phyloP scores from a whole-genome alignment of 92 coral and sea anemone genomes.

The Galaxea fascicularis region DNA sequence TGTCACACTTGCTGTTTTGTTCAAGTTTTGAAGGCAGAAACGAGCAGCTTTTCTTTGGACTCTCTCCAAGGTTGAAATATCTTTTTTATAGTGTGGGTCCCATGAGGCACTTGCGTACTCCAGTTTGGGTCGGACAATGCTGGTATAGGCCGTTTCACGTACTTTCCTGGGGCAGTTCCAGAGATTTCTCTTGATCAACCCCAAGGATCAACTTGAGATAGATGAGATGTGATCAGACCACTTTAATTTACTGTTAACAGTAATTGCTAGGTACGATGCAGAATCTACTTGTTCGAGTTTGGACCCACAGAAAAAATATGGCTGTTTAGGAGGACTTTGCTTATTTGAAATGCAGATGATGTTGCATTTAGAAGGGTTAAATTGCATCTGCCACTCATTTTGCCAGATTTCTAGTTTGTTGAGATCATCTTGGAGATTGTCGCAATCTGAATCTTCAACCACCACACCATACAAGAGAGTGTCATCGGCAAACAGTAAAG shows the following conservation, averaged over 20 bases:
- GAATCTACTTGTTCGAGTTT: constrained; percentile 62
- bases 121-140: constrained; percentile 41
- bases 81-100: no score
- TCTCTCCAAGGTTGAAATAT: no score
- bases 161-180: constrained; percentile 59
- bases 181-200: constrained; percentile 46
- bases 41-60: no score
- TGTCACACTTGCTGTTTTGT: no score
- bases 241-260: no score
- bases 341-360: constrained; percentile 63
- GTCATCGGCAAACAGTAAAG: constrained; percentile 47
- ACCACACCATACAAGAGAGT: constrained; percentile 19
- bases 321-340: constrained; percentile 53
- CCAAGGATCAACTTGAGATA: constrained; percentile 37
- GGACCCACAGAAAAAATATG: constrained; percentile 40
- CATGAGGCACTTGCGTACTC: no score
- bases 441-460: constrained; percentile 23
- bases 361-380: constrained; percentile 57
- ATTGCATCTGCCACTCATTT: constrained; percentile 53
- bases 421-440: constrained; percentile 41
- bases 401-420: constrained; percentile 56
- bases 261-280: constrained; percentile 37
- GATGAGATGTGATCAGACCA: constrained; percentile 39
- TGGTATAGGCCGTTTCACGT: constrained; percentile 44
- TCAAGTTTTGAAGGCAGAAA: no score